Conservation (phyloP, 1,140 invertebrate species). For the Cepaea nemoralis region DNA sequence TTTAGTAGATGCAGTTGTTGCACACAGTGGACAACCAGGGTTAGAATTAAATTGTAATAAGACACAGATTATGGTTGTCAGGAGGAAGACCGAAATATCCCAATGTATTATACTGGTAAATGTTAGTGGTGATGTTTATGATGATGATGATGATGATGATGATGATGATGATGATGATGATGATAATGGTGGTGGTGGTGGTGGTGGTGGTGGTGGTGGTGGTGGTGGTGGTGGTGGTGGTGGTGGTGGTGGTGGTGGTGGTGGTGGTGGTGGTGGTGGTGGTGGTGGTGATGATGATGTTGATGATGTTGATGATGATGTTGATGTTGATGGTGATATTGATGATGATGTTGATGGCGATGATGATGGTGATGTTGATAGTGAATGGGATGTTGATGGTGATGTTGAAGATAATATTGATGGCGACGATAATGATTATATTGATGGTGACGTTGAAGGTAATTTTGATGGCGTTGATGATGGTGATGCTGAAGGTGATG, state of each 20-base stretch:
- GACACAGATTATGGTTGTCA: too few relatives aligned
- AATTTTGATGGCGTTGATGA: too few relatives aligned
- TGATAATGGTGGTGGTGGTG: constrained; percentile 4
- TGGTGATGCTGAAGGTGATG: too few relatives aligned
- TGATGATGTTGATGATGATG: background rate
- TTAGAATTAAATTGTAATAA: too few relatives aligned
- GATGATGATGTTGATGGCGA: background rate
- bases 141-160: too few relatives aligned
- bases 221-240: background rate
- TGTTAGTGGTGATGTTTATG: too few relatives aligned
- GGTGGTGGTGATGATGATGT: background rate
- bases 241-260: constrained; percentile 3
- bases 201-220: background rate
- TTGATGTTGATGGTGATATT: background rate
- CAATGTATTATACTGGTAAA: too few relatives aligned
- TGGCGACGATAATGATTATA: too few relatives aligned
- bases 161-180: constrained; percentile 4
- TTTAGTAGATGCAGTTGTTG: too few relatives aligned
- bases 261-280: constrained; percentile 3
- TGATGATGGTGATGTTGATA: background rate
- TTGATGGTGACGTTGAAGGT: too few relatives aligned
- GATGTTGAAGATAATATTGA: background rate
- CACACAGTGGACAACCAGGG: too few relatives aligned
- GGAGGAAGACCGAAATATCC: too few relatives aligned
- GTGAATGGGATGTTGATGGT: background rate